These are phyloP conservation scores for Pandemis heparana DNA, from an alignment of 2,888 invertebrate species.

Conservation along the genomic window DNA sequence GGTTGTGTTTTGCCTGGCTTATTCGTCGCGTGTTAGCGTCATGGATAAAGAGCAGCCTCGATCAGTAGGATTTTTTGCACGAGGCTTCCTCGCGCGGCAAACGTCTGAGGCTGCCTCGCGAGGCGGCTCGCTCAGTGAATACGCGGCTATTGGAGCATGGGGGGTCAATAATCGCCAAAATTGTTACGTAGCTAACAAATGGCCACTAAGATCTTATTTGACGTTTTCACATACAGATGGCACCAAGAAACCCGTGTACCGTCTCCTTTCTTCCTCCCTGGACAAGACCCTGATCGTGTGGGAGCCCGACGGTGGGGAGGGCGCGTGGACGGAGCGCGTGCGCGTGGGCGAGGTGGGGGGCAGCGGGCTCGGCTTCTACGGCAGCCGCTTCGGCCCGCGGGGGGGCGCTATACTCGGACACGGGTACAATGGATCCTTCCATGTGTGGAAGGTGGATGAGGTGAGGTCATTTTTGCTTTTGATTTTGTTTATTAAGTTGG, in stretches of 20 bases:
- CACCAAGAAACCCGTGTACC: slow-evolving; percentile 59
- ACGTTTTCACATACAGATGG: slow-evolving; percentile 7
- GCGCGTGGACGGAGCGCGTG: slow-evolving; percentile 92
- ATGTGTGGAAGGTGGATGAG: slow-evolving; percentile 90
- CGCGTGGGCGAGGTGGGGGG: slow-evolving; percentile 97
- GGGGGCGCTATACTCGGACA: slow-evolving; percentile 92
- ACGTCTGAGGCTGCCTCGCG: too few species aligned
- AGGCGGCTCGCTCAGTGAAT: too few species aligned
- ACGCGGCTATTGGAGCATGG: too few species aligned
- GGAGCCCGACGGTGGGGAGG: slow-evolving; percentile 85
- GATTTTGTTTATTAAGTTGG: not conserved
- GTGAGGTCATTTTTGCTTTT: slow-evolving; percentile 51
- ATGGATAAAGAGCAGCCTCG: too few species aligned
- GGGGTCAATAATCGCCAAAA: too few species aligned
- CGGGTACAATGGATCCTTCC: slow-evolving; percentile 97
- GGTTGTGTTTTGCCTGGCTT: too few species aligned
- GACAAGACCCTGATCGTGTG: slow-evolving; percentile 97
- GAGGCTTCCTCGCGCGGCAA: too few species aligned
- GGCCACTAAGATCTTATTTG: not conserved
- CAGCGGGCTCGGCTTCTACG: slow-evolving; percentile 96
- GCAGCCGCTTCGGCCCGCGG: slow-evolving; percentile 91
- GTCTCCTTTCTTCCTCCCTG: slow-evolving; percentile 94
- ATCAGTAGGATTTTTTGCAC: too few species aligned
- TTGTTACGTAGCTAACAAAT: not conserved
- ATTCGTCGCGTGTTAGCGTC: too few species aligned